phyloP scores from a whole-genome alignment of 2,797 vertebrate species.

The Neoniphon sammara region DNA sequence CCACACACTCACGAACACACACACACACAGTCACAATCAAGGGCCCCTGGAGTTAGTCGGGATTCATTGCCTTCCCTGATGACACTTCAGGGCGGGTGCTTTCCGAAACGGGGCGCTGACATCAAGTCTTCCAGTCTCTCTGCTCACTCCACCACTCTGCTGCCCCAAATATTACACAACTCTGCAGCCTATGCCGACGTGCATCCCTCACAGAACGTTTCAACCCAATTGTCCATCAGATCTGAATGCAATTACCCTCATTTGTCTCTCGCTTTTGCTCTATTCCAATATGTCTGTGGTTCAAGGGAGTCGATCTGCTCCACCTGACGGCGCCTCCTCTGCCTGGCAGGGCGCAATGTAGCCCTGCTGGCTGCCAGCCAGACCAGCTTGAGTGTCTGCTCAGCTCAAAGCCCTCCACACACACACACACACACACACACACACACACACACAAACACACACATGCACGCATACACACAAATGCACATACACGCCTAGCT shows the following conservation, averaged over 20 bases:
- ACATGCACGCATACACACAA: constrained; percentile 19
- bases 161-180: constrained; percentile 41
- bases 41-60: constrained; percentile 4
- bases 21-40: constrained; percentile 16
- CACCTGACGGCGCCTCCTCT: constrained; percentile 81
- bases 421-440: constrained; percentile 36
- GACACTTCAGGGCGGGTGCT: constrained; percentile 48
- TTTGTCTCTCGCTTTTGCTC: constrained; percentile 62
- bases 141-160: neutral
- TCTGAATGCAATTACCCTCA: constrained; percentile 72
- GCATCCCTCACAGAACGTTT: constrained; percentile 52
- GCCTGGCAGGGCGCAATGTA: constrained; percentile 80
- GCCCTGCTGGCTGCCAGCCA: constrained; percentile 80
- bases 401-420: constrained; percentile 71
- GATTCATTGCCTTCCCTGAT: constrained; percentile 37
- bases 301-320: constrained; percentile 76
- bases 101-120: neutral
- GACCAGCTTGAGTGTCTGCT: constrained; percentile 81
- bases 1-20: constrained; percentile 41
- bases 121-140: neutral
- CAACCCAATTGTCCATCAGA: constrained; percentile 65
- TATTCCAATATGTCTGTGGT: constrained; percentile 77
- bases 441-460: constrained; percentile 14
- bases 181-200: constrained; percentile 38
- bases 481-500: constrained; percentile 52